Evolutionary conservation across 2,888 invertebrate genomes (phyloP).

Genomic region (Dyspetes luteomarginatus): DNA sequence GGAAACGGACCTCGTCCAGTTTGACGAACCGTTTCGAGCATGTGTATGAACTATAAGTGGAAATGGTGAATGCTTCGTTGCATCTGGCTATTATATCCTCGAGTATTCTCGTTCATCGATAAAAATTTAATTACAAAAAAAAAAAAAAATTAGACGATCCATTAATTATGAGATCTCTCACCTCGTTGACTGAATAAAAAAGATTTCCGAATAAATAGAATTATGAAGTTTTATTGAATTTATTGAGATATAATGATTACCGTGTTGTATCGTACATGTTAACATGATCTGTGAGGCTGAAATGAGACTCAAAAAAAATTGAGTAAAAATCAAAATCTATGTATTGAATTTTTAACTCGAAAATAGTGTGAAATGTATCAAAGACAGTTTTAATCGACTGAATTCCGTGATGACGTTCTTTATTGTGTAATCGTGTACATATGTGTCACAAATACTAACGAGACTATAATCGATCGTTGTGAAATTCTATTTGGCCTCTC

Average conservation of each 20-base stretch:
- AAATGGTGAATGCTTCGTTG: constrained; percentile 21
- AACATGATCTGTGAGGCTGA: neutral
- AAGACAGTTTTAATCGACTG: no score
- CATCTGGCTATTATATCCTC: constrained; percentile 25
- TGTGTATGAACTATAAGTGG: constrained; percentile 11
- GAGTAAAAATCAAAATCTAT: neutral
- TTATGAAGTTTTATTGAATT: neutral
- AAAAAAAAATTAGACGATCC: constrained; percentile 1
- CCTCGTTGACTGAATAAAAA: constrained; percentile 15
- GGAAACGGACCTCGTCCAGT: constrained; percentile 46
- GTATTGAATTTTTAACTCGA: neutral
- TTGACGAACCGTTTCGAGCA: constrained; percentile 49
- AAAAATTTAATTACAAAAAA: constrained; percentile 37
- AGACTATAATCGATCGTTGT: no score
- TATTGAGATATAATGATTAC: neutral
- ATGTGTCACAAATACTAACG: no score
- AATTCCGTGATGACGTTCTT: no score
- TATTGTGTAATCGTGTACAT: no score
- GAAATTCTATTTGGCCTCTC: no score
- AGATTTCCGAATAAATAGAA: neutral
- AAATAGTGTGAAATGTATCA: no score
- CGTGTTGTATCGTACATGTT: neutral
- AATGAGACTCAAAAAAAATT: neutral
- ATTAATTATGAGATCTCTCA: constrained; percentile 21
- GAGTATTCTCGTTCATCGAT: constrained; percentile 1